Evolutionary conservation across 2,888 invertebrate species (phyloP), one percentile per base, ranked within the genome.

Genomic region (Spilosoma lubricipeda): DNA sequence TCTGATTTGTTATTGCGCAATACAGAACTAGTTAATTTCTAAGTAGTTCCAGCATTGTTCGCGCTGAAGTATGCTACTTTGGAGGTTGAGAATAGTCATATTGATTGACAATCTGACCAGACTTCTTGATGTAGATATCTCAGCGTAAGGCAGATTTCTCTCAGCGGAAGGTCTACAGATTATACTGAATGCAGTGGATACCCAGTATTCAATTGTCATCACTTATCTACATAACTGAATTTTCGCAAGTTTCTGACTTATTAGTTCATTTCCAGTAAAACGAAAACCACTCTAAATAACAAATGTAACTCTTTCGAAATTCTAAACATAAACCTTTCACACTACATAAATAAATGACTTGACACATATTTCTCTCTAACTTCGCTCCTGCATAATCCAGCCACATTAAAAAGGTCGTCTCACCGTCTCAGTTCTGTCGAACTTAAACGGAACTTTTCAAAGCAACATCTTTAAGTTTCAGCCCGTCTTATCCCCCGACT

Each of bases 321-420:
- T 18, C 8, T 1, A 2, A 30, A 18, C 18, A 4, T 18, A 15
- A 18, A 63, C 30, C 63, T 63, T 30, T 63, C 30, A 7, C 18
- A 8, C 30, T 30, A 56, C 52, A 56, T 18, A 30, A 15, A 59
- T 15, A 59, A 27, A 27, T 8, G n/a, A 63, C 63, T 63, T 18
- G 18, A 18, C 18, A 63, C 59, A 30, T 30, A 63, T 52, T n/a
- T 45, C 11, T n/a, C 20, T 33, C 33, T 20, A 48, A 64, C 65
- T 45, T 70, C 3, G 27, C 45, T 67, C 7, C 23, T 71, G 63
- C 72, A 72, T 67, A 72, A 72, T 72, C 67, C 71, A 27, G 13
- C 36, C 18, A 74, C 39, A 68, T 74, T 30, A 68, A 74, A 71
- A 45, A 52, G n/a, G 52, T 56, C 52, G 20, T 63, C 27, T 15